Evolutionary conservation across 2,113 vertebrate genomes (phyloP).

Genomic region (Odocoileus hemionus): DNA sequence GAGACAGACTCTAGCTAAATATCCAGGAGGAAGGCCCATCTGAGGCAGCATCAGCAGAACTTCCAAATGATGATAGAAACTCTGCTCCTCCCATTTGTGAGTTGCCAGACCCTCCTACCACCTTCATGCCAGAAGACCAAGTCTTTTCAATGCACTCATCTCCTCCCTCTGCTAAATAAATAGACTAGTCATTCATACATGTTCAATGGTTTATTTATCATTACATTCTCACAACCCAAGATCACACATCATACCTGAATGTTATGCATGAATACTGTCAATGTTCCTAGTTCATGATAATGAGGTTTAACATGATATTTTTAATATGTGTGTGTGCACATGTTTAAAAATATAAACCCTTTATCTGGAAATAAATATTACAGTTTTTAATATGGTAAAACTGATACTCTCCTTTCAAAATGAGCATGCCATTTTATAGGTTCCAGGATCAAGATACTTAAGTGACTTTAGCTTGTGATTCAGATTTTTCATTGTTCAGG

Average conservation of each 20-base stretch:
- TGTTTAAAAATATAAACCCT: background rate
- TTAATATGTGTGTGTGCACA: background rate
- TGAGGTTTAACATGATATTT: background rate
- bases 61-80: background rate
- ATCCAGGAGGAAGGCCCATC: background rate
- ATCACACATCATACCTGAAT: background rate
- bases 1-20: background rate
- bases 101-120: background rate
- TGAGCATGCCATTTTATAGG: background rate
- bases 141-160: background rate
- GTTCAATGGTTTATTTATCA: background rate
- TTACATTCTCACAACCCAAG: background rate
- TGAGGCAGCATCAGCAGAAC: background rate
- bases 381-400: background rate
- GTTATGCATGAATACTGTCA: background rate
- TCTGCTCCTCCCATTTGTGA: background rate
- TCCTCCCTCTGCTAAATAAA: background rate
- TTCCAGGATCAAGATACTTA: background rate
- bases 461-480: background rate
- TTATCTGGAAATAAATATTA: background rate
- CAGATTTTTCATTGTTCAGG: background rate
- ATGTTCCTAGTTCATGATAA: background rate
- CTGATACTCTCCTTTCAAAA: background rate
- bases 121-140: background rate
- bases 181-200: background rate